phyloP scores from a whole-genome alignment of 2,888 invertebrate species.

The Tethea ocularis region DNA sequence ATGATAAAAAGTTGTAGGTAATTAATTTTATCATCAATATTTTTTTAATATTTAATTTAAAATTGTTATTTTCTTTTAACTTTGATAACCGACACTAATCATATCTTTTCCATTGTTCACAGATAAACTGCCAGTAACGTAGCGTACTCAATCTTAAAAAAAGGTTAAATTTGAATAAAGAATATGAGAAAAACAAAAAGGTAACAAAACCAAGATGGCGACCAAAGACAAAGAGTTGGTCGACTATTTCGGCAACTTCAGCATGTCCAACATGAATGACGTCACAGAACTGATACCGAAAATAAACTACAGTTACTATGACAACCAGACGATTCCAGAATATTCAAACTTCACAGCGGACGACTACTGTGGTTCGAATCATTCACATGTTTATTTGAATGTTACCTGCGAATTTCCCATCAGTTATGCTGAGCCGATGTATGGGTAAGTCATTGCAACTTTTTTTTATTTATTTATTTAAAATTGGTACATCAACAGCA shows the following conservation, averaged over 20 bases:
- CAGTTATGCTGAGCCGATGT: slow-evolving; percentile 87
- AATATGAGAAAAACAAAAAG: slow-evolving; percentile 46
- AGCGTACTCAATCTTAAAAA: slow-evolving; percentile 5
- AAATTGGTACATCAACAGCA: no score
- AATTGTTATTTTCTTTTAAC: no score
- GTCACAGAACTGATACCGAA: slow-evolving; percentile 33
- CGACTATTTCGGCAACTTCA: slow-evolving; percentile 57
- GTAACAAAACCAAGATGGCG: slow-evolving; percentile 63
- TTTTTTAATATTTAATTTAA: no score
- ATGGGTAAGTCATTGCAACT: slow-evolving; percentile 78
- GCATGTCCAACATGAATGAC: slow-evolving; percentile 32
- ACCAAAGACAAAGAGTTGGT: slow-evolving; percentile 60
- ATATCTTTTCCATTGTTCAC: slow-evolving; percentile 39
- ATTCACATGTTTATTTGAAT: slow-evolving; percentile 82
- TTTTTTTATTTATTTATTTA: no score
- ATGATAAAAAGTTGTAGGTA: no score
- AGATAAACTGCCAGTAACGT: slow-evolving; percentile 37
- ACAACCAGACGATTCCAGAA: slow-evolving; percentile 51
- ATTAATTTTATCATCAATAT: no score
- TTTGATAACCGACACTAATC: neutral
- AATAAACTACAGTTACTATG: slow-evolving; percentile 54
- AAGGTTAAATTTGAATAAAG: slow-evolving; percentile 20
- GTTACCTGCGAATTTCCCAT: slow-evolving; percentile 87
- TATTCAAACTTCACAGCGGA: slow-evolving; percentile 68
- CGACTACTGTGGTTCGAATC: slow-evolving; percentile 71